phyloP scores from a whole-genome alignment of 2,113 vertebrate genomes.

The Emydura subglobosa region DNA sequence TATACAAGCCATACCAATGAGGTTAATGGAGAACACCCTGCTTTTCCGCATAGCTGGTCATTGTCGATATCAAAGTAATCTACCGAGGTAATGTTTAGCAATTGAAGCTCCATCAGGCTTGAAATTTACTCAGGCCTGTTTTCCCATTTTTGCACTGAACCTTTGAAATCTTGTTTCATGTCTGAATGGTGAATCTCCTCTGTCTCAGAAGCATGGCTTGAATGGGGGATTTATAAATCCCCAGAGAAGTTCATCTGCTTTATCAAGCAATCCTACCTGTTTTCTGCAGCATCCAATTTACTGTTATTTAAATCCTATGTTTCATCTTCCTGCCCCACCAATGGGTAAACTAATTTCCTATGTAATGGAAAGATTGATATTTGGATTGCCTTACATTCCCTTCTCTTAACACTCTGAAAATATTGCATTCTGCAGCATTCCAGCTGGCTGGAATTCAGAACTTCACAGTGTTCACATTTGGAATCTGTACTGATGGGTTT shows the following conservation, averaged over 20 bases:
- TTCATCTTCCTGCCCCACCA: constrained; percentile 42
- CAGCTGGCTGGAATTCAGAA: constrained; percentile 53
- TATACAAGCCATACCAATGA: background rate
- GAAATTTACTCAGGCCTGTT: constrained; percentile 12
- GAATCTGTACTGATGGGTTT: constrained; percentile 27
- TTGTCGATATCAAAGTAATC: constrained; percentile 38
- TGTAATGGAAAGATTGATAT: constrained; percentile 53
- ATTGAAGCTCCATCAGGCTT: constrained; percentile 22
- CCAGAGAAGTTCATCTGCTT: constrained; percentile 37
- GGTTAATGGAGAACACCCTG: background rate
- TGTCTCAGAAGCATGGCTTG: constrained; percentile 5
- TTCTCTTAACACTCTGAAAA: constrained; percentile 50
- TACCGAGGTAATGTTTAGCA: constrained; percentile 27
- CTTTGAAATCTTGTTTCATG: constrained; percentile 64
- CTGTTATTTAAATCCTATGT: constrained; percentile 27
- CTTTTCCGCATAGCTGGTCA: background rate
- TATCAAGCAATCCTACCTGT: constrained; percentile 42
- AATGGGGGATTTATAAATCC: constrained; percentile 52
- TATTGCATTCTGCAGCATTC: constrained; percentile 43
- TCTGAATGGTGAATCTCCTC: constrained; percentile 48
- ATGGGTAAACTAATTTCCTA: constrained; percentile 65
- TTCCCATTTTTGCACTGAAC: constrained; percentile 47
- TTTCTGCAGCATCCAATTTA: constrained; percentile 39
- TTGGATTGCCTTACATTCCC: constrained; percentile 22
- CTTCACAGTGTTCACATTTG: constrained; percentile 29